phyloP scores from a whole-genome alignment of 2,888 invertebrate species.

The Melinaea menophilus region DNA sequence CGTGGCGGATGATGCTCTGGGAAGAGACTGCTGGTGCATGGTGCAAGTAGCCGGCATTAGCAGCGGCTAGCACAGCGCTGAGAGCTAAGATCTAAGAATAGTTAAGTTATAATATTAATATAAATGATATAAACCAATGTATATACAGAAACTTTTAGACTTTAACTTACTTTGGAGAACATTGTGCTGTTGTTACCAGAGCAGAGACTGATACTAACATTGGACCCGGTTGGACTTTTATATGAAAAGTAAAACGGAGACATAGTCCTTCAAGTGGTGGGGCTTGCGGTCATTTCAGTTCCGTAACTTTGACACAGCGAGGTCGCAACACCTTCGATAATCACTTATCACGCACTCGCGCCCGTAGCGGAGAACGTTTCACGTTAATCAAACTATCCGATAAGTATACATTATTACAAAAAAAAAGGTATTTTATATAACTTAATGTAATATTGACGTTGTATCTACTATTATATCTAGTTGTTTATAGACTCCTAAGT shows the following conservation, averaged over 20 bases:
- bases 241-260: conserved; percentile 75
- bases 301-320: conserved; percentile 77
- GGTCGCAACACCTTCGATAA: conserved; percentile 63
- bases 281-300: conserved; percentile 71
- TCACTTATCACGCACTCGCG: conserved; percentile 44
- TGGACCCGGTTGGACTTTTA: conserved; percentile 68
- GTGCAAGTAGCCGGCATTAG: conserved; percentile 76
- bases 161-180: conserved; percentile 73
- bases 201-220: conserved; percentile 75
- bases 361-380: conserved; percentile 33
- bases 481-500: too few relatives aligned
- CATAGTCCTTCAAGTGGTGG: conserved; percentile 63
- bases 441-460: too few relatives aligned
- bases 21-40: conserved; percentile 69
- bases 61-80: conserved; percentile 71
- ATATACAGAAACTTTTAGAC: background rate
- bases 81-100: conserved; percentile 61
- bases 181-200: conserved; percentile 73
- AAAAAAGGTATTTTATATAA: background rate
- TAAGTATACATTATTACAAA: background rate
- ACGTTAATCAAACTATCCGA: background rate
- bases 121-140: background rate
- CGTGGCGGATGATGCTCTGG: conserved; percentile 72
- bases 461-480: too few relatives aligned
- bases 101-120: conserved; percentile 13